Conservation (phyloP, 2,113 vertebrate genomes). For the Campylorhamphus procurvoides region DNA sequence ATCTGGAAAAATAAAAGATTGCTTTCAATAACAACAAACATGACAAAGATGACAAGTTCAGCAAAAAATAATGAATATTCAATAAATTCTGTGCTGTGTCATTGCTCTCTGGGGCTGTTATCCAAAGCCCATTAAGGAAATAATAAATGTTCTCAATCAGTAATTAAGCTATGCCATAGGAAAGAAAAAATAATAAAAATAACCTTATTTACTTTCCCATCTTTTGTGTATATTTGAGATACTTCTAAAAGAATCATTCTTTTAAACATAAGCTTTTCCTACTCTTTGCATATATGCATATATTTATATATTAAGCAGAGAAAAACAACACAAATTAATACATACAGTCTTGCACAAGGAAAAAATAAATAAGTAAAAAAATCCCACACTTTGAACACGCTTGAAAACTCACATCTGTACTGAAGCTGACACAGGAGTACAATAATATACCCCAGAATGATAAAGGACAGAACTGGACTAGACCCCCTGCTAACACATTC, state of each 20-base stretch:
- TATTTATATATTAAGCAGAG: background rate
- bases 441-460: background rate
- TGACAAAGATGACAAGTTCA: accelerated
- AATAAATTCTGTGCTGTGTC: background rate
- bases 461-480: background rate
- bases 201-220: accelerated
- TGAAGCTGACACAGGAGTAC: background rate
- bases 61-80: background rate
- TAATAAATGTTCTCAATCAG: background rate
- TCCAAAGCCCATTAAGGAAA: background rate
- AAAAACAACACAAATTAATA: background rate
- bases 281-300: background rate
- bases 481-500: background rate
- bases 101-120: background rate
- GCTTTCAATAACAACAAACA: background rate
- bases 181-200: background rate
- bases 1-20: background rate
- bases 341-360: accelerated
- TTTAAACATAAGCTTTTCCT: background rate
- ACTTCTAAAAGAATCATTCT: background rate
- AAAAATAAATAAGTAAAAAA: background rate
- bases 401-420: background rate
- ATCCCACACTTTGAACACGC: accelerated
- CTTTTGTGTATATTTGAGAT: background rate
- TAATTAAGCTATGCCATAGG: background rate